Conservation (phyloP, 2,888 invertebrate genomes). For the Caenorhabditis sp. region DNA sequence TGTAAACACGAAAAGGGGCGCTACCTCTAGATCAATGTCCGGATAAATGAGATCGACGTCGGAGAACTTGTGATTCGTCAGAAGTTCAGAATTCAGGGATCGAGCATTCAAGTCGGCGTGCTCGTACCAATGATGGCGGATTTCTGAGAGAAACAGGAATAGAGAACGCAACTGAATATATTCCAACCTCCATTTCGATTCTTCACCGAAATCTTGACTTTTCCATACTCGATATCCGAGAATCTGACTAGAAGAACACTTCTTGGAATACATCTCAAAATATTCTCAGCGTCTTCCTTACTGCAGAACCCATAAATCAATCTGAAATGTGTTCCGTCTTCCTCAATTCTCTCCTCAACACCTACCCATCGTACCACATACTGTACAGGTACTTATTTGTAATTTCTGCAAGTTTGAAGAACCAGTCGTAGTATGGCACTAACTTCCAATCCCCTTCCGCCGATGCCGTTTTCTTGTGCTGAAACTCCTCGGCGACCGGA, state of each 20-base stretch:
- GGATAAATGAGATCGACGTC: constrained; percentile 81
- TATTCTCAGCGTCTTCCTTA: constrained; percentile 82
- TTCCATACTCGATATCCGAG: constrained; percentile 82
- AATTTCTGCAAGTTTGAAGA: constrained; percentile 82
- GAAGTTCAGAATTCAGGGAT: constrained; percentile 76
- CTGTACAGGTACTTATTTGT: constrained; percentile 81
- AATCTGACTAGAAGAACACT: constrained; percentile 79
- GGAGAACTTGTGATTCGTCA: constrained; percentile 80
- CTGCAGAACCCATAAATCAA: constrained; percentile 82
- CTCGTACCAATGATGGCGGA: constrained; percentile 83
- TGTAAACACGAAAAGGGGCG: constrained; percentile 14
- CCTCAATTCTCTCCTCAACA: background rate
- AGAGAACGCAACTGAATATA: background rate
- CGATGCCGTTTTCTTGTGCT: constrained; percentile 70
- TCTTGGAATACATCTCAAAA: constrained; percentile 76
- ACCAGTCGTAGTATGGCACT: constrained; percentile 80
- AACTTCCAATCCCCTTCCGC: constrained; percentile 83
- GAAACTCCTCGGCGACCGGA: constrained; percentile 81
- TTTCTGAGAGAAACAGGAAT: constrained; percentile 64
- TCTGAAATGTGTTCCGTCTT: constrained; percentile 60
- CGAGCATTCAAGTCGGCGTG: constrained; percentile 79
- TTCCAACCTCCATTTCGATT: constrained; percentile 76
- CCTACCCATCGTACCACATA: constrained; percentile 83
- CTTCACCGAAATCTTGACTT: constrained; percentile 82
- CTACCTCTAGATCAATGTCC: constrained; percentile 80